Evolutionary conservation across 1,140 invertebrate species (phyloP), one percentile per base, ranked within the genome.

Genomic region (Euura lappo): DNA sequence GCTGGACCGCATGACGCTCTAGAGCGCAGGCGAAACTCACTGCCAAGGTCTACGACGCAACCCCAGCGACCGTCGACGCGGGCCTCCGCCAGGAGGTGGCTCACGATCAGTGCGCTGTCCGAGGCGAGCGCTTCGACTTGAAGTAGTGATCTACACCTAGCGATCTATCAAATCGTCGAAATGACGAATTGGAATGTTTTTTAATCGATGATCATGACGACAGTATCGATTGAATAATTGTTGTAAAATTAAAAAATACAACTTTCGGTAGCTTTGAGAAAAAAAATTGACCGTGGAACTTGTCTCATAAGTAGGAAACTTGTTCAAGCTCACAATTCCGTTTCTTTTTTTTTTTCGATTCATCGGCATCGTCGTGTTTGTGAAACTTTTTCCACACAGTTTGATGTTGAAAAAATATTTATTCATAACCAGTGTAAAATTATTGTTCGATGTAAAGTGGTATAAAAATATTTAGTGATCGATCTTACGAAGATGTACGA

Each of bases 1-100:
- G 28, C 28, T 28, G 28, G 28, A 28, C 28, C 28, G 28, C 28
- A 28, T 28, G 28, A 28, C 28, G 28, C 28, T 6, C 13, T 60
- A 60, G 51, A 60, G 51, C 51, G 51, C 51, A 60, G 51, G 51
- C 51, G 51, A 60, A 60, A 60, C 51, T 60, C 51, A 60, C 51
- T 60, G 51, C 51, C 51, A 60, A 60, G 51, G 51, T 60, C 51
- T 60, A 60, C 51, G 51, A 60, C 51, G 51, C 51, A 8, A 60
- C 51, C 51, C 51, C 51, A n/a, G 51, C 51, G 51, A 11, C 51
- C 51, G 51, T 60, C 51, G 51, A 60, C 51, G 51, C 51, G 51
- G 51, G 13, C 51, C 51, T 60, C 8, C 51, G 51, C 51, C 51
- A 60, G 51, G 51, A 60, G 51, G 8, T 60, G 51, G 51, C 28